Evolutionary conservation across 2,113 vertebrate species (phyloP), one percentile per base, ranked within the genome.

Genomic region (Ibidorhyncha struthersii): DNA sequence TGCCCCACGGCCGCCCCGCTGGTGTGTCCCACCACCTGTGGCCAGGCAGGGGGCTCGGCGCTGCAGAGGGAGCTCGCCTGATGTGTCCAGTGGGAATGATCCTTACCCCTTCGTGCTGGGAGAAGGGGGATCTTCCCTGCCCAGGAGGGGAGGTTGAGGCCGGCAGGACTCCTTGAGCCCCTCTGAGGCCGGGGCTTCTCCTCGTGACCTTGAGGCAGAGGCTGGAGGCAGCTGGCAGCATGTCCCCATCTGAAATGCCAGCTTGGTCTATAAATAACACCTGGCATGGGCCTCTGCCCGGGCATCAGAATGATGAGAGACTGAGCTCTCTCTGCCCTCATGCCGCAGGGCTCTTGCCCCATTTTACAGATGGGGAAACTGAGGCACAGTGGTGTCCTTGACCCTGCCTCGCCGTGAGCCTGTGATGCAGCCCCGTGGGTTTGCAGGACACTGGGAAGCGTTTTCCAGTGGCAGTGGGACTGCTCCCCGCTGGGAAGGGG

Each of bases 41-140:
- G 53, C 27, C 0, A 0, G 9, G 40, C 21, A 61, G 59, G 18
- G 36, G 26, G 14, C 27, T 43, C 0, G 1, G 36, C 4, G 10
- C 38, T 70, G 29, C 1, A 1, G 19, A n/a, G 9, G 23, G 12
- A 4, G 9, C 30, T 77, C 1, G 1, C 38, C 9, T 47, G 52
- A 23, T 34, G 41, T 66, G 26, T 52, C 13, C 1, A 0, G 32
- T 4, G 26, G 61, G 30, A 82, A 43, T 32, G 8, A 41, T 56
- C 45, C 20, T 50, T 40, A 36, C 6, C 3, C 5, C 16, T 32
- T 50, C 0, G 0, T 58, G 66, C 70, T 88, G 56, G n/a, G 17
- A 79, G 38, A 76, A 92, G 23, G 20, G n/a, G 8, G 25, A 36
- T 47, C 59, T 88, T 82, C 34, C 22, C 45, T 38, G 7, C 23